Percentiles rank a stretch among this genome's conserved stretches.
Evolutionary conservation across 64 coral and sea anemone species (phyloP).

Genomic region (Cladopsammia gracilis): DNA sequence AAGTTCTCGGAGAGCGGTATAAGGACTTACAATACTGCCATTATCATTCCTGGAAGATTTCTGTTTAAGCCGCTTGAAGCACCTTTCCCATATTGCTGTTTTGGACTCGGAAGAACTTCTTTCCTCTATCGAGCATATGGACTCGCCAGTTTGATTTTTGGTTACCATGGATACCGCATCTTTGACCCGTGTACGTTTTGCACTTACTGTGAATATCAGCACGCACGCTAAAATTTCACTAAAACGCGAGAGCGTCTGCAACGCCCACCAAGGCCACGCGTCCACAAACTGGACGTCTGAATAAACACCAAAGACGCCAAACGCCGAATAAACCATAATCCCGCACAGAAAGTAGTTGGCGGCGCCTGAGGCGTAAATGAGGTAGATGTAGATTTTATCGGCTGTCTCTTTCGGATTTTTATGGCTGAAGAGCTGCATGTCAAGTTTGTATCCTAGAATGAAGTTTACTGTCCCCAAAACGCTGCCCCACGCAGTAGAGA

Average conservation of each 20-base stretch:
- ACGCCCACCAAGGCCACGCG: constrained; percentile 73
- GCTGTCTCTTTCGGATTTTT: constrained; percentile 38
- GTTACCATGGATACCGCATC: background rate
- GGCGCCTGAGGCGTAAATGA: constrained; percentile 77
- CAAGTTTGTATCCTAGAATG: constrained; percentile 65
- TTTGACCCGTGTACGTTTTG: constrained; percentile 67
- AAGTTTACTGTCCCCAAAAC: constrained; percentile 68
- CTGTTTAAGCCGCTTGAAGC: background rate
- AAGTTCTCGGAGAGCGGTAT: constrained; percentile 29
- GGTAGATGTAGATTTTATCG: constrained; percentile 75
- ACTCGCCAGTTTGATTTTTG: background rate
- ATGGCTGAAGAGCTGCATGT: constrained; percentile 67
- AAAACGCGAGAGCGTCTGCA: constrained; percentile 77
- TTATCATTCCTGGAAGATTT: background rate
- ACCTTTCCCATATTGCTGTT: background rate
- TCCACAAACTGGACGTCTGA: constrained; percentile 73
- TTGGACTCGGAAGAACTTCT: background rate
- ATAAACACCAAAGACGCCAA: constrained; percentile 88
- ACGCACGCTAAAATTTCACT: constrained; percentile 64
- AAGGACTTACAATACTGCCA: background rate
- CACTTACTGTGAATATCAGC: constrained; percentile 83
- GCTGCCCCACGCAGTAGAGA: constrained; percentile 66
- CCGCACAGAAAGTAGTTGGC: constrained; percentile 70
- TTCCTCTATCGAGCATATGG: background rate
- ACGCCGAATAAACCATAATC: constrained; percentile 76